A percentile compares a stretch with the other conserved stretches of the same genome.
phyloP scores from a whole-genome alignment of 2,888 invertebrate genomes.

The Andrena chrysosceles region DNA sequence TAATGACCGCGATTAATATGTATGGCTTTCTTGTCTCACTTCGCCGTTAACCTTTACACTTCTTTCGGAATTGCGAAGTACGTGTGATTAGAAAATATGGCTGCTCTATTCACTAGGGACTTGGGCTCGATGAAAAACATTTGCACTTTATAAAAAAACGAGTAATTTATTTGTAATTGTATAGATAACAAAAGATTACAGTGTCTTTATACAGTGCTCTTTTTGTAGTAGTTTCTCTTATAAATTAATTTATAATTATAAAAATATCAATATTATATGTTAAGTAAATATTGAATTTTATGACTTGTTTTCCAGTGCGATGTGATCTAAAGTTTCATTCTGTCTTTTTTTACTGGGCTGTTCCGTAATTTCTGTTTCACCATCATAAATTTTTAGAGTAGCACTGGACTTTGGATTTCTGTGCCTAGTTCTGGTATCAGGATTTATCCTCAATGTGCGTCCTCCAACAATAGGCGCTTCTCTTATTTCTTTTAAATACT shows the following conservation, averaged over 20 bases:
- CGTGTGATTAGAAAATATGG: too few relatives aligned
- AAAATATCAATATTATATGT: neutral
- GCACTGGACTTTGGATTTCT: constrained; percentile 32
- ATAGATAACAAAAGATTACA: too few relatives aligned
- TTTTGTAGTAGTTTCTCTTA: neutral
- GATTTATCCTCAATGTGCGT: constrained; percentile 57
- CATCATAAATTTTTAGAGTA: constrained; percentile 50
- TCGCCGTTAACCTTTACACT: too few relatives aligned
- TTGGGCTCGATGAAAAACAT: too few relatives aligned
- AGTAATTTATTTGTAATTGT: too few relatives aligned
- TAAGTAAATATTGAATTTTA: constrained; percentile 3
- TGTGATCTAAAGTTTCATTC: neutral
- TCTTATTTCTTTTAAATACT: constrained; percentile 69
- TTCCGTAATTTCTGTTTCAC: neutral
- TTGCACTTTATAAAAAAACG: too few relatives aligned
- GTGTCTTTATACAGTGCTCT: neutral
- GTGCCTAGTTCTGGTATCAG: constrained; percentile 68
- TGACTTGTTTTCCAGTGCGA: constrained; percentile 4
- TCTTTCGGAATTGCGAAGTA: too few relatives aligned
- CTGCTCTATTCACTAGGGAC: too few relatives aligned
- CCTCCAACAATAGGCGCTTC: constrained; percentile 72
- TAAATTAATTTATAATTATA: neutral
- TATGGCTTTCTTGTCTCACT: too few relatives aligned
- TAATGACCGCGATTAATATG: constrained; percentile 1
- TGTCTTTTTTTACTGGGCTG: neutral